These are phyloP conservation scores for Teleogryllus oceanicus DNA, from an alignment of 2,888 invertebrate genomes.

Conservation along the genomic window DNA sequence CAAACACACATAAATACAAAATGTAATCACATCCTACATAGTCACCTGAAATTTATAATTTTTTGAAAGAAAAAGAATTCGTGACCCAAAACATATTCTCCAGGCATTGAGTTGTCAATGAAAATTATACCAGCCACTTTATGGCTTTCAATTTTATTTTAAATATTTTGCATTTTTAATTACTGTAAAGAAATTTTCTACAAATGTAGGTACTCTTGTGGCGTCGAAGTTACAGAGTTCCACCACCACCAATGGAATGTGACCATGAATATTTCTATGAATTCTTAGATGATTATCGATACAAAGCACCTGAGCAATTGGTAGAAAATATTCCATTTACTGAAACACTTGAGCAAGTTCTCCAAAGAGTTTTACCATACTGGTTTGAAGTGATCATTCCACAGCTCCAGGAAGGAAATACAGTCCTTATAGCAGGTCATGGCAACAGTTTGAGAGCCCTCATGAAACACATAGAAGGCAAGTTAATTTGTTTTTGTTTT, in stretches of 20 bases:
- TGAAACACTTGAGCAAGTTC: neutral
- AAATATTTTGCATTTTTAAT: too few relatives aligned
- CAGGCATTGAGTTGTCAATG: too few relatives aligned
- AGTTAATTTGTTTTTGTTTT: neutral
- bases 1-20: too few relatives aligned
- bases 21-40: too few relatives aligned
- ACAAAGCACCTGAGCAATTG: neutral
- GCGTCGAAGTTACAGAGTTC: neutral
- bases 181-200: too few relatives aligned
- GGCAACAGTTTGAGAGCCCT: neutral
- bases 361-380: neutral
- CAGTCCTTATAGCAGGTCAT: neutral
- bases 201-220: neutral
- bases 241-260: neutral
- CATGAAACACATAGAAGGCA: neutral
- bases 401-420: neutral
- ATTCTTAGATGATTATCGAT: neutral
- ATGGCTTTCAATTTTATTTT: too few relatives aligned
- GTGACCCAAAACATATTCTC: too few relatives aligned
- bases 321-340: neutral
- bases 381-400: neutral
- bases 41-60: too few relatives aligned
- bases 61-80: too few relatives aligned
- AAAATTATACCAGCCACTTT: too few relatives aligned
- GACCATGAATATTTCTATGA: slow-evolving; percentile 4